Conservation (phyloP, 1,140 invertebrate species). For the Drosophila pallidifrons region DNA sequence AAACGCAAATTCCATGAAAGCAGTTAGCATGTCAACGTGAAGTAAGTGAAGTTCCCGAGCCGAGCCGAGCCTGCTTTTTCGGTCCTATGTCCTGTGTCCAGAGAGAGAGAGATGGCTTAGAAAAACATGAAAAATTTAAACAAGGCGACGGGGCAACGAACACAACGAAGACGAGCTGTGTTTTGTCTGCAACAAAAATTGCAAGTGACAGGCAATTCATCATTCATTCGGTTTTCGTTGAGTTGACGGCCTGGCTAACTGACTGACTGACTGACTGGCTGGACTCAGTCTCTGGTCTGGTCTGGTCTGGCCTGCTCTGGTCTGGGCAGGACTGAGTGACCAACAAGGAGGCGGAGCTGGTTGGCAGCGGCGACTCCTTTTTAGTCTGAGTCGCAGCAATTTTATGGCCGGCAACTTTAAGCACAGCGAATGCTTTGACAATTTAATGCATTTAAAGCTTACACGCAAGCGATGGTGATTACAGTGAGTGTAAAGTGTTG, state of each 20-base stretch:
- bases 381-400: slow-evolving; percentile 73
- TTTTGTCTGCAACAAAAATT: slow-evolving; percentile 80
- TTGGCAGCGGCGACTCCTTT: slow-evolving; percentile 56
- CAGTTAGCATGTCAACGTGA: slow-evolving; percentile 71
- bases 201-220: slow-evolving; percentile 83
- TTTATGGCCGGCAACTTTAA: slow-evolving; percentile 76
- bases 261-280: slow-evolving; percentile 24
- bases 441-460: slow-evolving; percentile 81
- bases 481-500: slow-evolving; percentile 50
- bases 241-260: slow-evolving; percentile 39
- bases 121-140: slow-evolving; percentile 80
- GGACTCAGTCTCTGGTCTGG: not conserved
- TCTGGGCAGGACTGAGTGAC: slow-evolving; percentile 33
- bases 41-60: slow-evolving; percentile 8
- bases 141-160: slow-evolving; percentile 56
- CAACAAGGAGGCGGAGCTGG: slow-evolving; percentile 37
- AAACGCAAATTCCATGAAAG: slow-evolving; percentile 76
- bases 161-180: slow-evolving; percentile 50
- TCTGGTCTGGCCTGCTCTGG: not conserved
- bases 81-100: slow-evolving; percentile 7
- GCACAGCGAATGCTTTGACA: slow-evolving; percentile 68
- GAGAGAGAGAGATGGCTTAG: slow-evolving; percentile 44
- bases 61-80: slow-evolving; percentile 9
- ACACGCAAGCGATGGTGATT: slow-evolving; percentile 31
- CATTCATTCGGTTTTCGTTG: slow-evolving; percentile 74